A percentile compares a stretch with the other conserved stretches of the same genome.
Conservation (phyloP, 2,888 invertebrate genomes). For the Ormia ochracea region DNA sequence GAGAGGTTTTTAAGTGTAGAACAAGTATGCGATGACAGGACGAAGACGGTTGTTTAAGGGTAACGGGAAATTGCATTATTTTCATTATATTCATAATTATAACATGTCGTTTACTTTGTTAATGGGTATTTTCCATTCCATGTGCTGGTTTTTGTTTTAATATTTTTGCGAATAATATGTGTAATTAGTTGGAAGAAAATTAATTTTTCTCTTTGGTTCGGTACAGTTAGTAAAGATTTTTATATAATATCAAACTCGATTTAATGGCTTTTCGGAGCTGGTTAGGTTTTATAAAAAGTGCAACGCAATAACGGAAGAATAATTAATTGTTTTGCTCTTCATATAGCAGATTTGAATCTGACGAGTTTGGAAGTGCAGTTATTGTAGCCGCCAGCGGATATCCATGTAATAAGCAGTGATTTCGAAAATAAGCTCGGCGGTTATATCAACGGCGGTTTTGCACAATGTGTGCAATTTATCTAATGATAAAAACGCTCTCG, state of each 20-base stretch:
- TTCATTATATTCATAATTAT: slow-evolving; percentile 33
- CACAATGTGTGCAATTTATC: too few relatives aligned
- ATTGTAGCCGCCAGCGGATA: too few relatives aligned
- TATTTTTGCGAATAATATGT: slow-evolving; percentile 20
- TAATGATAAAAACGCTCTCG: too few relatives aligned
- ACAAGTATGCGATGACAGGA: neutral
- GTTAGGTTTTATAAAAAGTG: too few relatives aligned
- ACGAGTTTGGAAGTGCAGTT: too few relatives aligned
- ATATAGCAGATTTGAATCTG: too few relatives aligned
- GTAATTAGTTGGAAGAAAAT: slow-evolving; percentile 19
- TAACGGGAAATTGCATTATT: slow-evolving; percentile 46
- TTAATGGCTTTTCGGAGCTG: too few relatives aligned
- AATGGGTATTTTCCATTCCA: slow-evolving; percentile 11
- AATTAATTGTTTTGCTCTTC: too few relatives aligned
- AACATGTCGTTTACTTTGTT: slow-evolving; percentile 20
- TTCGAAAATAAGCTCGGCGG: too few relatives aligned
- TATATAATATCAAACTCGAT: neutral
- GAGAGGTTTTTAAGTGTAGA: slow-evolving; percentile 20
- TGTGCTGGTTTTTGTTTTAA: neutral
- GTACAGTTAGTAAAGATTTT: neutral
- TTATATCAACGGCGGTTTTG: too few relatives aligned
- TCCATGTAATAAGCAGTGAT: too few relatives aligned
- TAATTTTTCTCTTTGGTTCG: neutral
- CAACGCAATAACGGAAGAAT: too few relatives aligned
- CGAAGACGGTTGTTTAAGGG: slow-evolving; percentile 1